Evolutionary conservation across 2,797 vertebrate species (phyloP).

Genomic region (Margarornis squamiger): DNA sequence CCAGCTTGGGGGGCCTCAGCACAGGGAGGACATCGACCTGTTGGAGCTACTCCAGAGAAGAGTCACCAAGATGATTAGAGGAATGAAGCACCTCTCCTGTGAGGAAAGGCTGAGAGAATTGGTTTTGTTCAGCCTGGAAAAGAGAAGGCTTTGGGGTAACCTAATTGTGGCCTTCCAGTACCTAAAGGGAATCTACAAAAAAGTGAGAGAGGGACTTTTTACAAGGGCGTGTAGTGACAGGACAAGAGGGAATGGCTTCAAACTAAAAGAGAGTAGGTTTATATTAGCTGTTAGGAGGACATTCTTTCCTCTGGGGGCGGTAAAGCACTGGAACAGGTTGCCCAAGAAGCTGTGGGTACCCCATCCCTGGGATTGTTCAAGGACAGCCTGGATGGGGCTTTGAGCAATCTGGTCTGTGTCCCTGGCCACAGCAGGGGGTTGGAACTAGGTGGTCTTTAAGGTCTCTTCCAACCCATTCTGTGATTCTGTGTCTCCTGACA

Average conservation of each 20-base stretch:
- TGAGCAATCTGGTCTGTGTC: background rate
- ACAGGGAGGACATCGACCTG: background rate
- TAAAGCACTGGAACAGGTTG: background rate
- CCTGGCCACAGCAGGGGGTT: background rate
- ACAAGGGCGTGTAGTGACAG: background rate
- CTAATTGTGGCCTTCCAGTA: background rate
- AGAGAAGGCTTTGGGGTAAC: background rate
- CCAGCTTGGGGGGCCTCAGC: background rate
- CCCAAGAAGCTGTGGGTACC: background rate
- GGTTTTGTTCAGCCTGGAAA: background rate
- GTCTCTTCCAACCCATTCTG: background rate
- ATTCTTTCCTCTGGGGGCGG: background rate
- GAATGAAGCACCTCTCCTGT: background rate
- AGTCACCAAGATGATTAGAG: rapidly evolving
- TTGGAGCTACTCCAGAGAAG: background rate
- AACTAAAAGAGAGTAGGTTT: background rate
- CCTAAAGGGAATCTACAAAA: background rate
- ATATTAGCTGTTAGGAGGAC: too few species aligned
- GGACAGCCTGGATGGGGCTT: background rate
- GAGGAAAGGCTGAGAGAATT: background rate
- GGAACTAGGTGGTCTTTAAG: background rate
- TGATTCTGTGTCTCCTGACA: background rate
- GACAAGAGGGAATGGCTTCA: background rate
- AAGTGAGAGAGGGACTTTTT: background rate
- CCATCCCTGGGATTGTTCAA: background rate